A percentile compares a stretch with the other conserved stretches of the same genome.
Conservation (phyloP, 92 coral and sea anemone species). For the Palythoa caribaeorum region DNA sequence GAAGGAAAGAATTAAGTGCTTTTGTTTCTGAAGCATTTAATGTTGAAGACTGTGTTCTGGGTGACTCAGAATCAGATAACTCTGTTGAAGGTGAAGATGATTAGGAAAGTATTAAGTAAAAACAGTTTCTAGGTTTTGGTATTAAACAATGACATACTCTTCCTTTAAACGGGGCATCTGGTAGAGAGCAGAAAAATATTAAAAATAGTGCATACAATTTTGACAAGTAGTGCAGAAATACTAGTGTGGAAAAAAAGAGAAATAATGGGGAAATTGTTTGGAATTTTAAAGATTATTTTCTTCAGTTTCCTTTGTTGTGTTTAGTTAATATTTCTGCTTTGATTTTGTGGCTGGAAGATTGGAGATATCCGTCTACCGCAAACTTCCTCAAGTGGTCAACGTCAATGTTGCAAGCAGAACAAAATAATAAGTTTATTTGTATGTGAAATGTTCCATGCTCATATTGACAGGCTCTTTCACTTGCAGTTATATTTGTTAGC, state of each 20-base stretch:
- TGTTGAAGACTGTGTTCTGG: constrained; percentile 54
- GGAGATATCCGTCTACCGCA: too few relatives aligned
- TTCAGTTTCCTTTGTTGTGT: too few relatives aligned
- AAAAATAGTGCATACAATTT: neutral
- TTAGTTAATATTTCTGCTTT: too few relatives aligned
- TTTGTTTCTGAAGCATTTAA: constrained; percentile 1
- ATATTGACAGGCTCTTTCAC: too few relatives aligned
- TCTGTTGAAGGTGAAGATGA: constrained; percentile 22
- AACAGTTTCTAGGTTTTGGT: neutral
- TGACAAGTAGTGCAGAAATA: neutral
- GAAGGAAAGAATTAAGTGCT: constrained; percentile 34
- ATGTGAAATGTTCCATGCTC: too few relatives aligned
- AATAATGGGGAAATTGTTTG: neutral
- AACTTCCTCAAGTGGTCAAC: too few relatives aligned
- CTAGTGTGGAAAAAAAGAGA: neutral
- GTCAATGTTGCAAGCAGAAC: too few relatives aligned
- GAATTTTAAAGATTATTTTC: too few relatives aligned
- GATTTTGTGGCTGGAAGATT: too few relatives aligned
- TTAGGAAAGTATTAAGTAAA: constrained; percentile 4
- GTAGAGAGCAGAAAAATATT: neutral
- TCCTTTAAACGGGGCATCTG: neutral
- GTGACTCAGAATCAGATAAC: constrained; percentile 25
- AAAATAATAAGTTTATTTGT: too few relatives aligned
- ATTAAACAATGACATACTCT: neutral
- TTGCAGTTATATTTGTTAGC: too few relatives aligned